Base-by-base conservation (phyloP, 2,797 vertebrate genomes). In the Centropyge bicolor region DNA sequence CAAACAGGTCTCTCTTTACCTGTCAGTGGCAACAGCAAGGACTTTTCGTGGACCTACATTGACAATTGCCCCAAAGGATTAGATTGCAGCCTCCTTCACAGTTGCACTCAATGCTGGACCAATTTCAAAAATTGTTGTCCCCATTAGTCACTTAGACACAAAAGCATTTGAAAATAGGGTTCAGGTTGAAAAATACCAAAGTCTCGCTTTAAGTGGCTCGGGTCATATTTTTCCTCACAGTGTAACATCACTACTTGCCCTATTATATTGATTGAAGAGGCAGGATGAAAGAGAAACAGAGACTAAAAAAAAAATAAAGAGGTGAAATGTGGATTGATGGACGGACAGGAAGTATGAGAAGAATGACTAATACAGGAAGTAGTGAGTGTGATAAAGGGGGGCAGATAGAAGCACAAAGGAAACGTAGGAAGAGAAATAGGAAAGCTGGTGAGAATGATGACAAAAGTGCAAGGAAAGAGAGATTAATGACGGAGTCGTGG, bases 201-300 rank as follows among this genome's bases (percentile, higher is more conserved):
- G 27, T 31, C 27, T 31, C 27, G 4, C 27, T 31, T 31, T 31
- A 70, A 78, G 52, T 80, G 38, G 41, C 40, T 19, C 1, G 0
- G n/a, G 67, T 74, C 57, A 51, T 73, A 65, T 84, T 80, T 75
- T 40, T 51, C 40, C 57, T 71, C 31, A n/a, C 56, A 36, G 70
- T 86, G 65, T 73, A 78, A 78, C 45, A 56, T 60, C 52, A 85
- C 84, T 54, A 82, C 41, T 56, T 45, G 46, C 24, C 64, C 66
- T 24, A 48, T 60, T 74, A 65, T 55, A 79, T 76, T 52, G 56
- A 57, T 48, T 43, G 64, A 43, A 76, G 36, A 49, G 38, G 49
- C 12, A 20, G 51, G 49, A 38, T 66, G 41, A 67, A 3, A 38
- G 46, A 35, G 36, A 77, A n/a, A 31, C 9, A 60, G 11, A 6